These are phyloP conservation scores for Pycnonotus jocosus DNA, from an alignment of 2,113 vertebrate genomes.

Conservation along the genomic window DNA sequence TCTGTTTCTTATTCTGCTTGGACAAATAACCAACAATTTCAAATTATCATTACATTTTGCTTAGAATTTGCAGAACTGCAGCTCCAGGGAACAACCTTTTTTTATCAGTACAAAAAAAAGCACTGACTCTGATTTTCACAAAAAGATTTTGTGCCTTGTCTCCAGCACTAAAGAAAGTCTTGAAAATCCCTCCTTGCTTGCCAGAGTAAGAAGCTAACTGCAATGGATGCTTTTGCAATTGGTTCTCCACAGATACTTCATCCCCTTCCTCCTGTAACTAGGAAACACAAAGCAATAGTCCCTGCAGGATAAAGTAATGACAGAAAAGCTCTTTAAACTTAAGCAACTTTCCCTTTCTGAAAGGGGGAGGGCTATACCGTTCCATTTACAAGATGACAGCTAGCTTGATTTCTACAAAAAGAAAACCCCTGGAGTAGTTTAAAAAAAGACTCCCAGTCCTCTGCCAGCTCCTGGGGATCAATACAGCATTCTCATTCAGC, in stretches of 20 bases:
- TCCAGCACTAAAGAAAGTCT: not conserved
- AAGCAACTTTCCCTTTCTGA: not conserved
- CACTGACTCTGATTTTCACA: not conserved
- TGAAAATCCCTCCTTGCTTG: not conserved
- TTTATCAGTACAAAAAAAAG: not conserved
- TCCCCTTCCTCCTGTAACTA: not conserved
- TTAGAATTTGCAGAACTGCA: not conserved
- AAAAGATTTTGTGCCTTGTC: not conserved
- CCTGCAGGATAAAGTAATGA: not conserved
- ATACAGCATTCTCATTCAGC: not conserved
- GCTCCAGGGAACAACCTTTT: not conserved
- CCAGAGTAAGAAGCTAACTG: not conserved
- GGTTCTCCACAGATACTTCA: not conserved
- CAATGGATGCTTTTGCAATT: not conserved
- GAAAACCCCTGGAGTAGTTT: not conserved
- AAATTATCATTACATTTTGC: not conserved
- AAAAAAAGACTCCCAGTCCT: not conserved
- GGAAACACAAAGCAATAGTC: not conserved
- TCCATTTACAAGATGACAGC: not conserved
- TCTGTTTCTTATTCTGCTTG: not conserved
- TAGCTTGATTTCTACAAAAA: not conserved
- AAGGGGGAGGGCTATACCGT: not conserved
- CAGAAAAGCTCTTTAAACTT: slow-evolving; percentile 5
- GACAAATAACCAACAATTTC: not conserved
- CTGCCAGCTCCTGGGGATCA: not conserved